Evolutionary conservation across 2,888 invertebrate genomes (phyloP), one percentile per base, ranked within the genome.

Genomic region (Meghimatium bilineatum): DNA sequence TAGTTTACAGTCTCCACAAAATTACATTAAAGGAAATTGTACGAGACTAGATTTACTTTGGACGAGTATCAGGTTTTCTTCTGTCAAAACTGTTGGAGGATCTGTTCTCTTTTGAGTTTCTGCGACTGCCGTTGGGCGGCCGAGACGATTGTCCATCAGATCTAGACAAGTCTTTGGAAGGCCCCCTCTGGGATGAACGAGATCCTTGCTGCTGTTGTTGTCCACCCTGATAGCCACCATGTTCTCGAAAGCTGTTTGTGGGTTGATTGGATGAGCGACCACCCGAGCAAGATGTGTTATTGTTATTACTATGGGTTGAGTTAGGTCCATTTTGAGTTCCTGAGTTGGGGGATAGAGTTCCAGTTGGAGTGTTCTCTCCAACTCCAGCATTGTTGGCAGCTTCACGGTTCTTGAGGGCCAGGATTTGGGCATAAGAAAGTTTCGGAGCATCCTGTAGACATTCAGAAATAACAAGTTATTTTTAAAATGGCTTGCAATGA

Each of bases 41-140:
- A 67, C 14, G 34, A 1, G 74, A 82, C 74, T 80, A 81, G 76
- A 67, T 20, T 77, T 36, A 82, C 38, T 82, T 82, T 56, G 67
- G 82, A 38, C 77, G 76, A 77, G 69, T 10, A 34, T 82, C 82
- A 17, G 82, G 77, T 82, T 82, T 82, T 56, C 82, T 76, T 60
- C 77, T 66, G n/a, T 82, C 82, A 71, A 76, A 76, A 52, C 67
- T 82, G 44, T 69, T 82, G 8, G 76, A 67, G 52, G 82, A 49
- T 29, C 76, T 26, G 29, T 77, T 82, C 67, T 82, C 82, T 52
- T 82, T 82, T 20, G 76, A 76, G 38, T 77, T 82, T 56, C 82
- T 82, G 2, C 82, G 76, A 29, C 34, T 49, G 34, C 49, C 75
- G 32, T 82, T 82, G 8, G 81, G 74, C 23, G 74, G 81, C 44